These are phyloP conservation scores for Cloeon dipterum DNA, from an alignment of 2,888 invertebrate genomes.

Conservation along the genomic window DNA sequence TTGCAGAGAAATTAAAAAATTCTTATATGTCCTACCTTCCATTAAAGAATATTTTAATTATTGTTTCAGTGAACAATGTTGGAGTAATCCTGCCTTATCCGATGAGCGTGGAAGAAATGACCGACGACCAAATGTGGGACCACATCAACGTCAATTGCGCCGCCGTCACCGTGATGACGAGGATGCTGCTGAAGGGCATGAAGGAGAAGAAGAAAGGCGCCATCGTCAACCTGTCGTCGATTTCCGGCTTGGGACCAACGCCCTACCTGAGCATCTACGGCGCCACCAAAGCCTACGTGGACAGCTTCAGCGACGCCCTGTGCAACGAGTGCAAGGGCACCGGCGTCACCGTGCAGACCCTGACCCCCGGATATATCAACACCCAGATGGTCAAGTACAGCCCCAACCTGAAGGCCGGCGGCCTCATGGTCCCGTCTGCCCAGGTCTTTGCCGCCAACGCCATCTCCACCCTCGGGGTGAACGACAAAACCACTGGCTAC, in stretches of 20 bases:
- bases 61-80: slow-evolving; percentile 21
- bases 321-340: slow-evolving; percentile 18
- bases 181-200: slow-evolving; percentile 24
- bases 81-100: slow-evolving; percentile 24
- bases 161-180: slow-evolving; percentile 23
- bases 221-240: slow-evolving; percentile 22
- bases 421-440: slow-evolving; percentile 13
- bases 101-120: slow-evolving; percentile 19
- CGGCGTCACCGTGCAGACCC: slow-evolving; percentile 22
- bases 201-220: slow-evolving; percentile 19
- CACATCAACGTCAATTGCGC: slow-evolving; percentile 22
- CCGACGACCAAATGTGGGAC: slow-evolving; percentile 16
- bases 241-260: slow-evolving; percentile 19
- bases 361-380: slow-evolving; percentile 22
- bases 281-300: slow-evolving; percentile 18
- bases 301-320: slow-evolving; percentile 15
- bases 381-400: slow-evolving; percentile 20
- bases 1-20: too few relatives aligned
- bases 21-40: too few relatives aligned
- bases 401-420: slow-evolving; percentile 9
- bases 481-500: slow-evolving; percentile 21
- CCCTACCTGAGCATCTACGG: slow-evolving; percentile 24
- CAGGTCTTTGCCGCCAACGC: slow-evolving; percentile 15
- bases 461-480: slow-evolving; percentile 19
- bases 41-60: too few relatives aligned